Base-by-base conservation (phyloP, 2,797 vertebrate genomes). In the Nothura maculosa region DNA sequence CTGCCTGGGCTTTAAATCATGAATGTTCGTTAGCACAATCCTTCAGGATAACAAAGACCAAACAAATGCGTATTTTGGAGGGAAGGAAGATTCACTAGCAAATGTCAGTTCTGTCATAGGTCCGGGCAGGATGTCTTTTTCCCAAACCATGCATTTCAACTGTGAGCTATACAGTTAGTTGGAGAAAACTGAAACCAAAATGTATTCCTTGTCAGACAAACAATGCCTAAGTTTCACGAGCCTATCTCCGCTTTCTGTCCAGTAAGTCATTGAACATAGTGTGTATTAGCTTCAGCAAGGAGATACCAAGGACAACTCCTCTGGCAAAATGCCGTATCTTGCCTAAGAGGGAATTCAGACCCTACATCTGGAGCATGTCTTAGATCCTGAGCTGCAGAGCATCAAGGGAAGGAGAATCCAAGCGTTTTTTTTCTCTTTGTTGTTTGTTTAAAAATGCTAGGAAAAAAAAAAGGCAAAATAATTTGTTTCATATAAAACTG, bases 371-470 rank as follows among this genome's bases (percentile, higher is more conserved):
- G n/a, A 67, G 15, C 68, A 87, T 77, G 15, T 84, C 45, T 66
- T 30, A 48, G 32, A 48, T 58, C 42, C 57, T 75, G 36, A 61
- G 34, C 38, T 82, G 24, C 9, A 52, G 24, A 79, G 22, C 24
- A 34, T 20, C 0, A 0, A 81, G 27, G 30, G 36, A 63, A 90
- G 30, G 19, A 27, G 7, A 9, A 42, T 40, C 36, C 11, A n/a
- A 70, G 32, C 34, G n/a, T n/a, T 38, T 68, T 86, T 21, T 55
- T 61, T 42, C 27, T 68, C 15, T 72, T 76, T 76, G 18, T 28
- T 28, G 36, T 92, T 83, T 87, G 48, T 77, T 89, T 62, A 83
- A 90, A n/a, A 92, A 54, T 55, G 3, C 22, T 69, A 24, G 47
- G 45, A 55, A 76, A 62, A 38, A 10, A 10, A 38, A 38, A 38